Base-by-base conservation (phyloP, 2,888 invertebrate genomes). In the Aspidiotus rigidus region DNA sequence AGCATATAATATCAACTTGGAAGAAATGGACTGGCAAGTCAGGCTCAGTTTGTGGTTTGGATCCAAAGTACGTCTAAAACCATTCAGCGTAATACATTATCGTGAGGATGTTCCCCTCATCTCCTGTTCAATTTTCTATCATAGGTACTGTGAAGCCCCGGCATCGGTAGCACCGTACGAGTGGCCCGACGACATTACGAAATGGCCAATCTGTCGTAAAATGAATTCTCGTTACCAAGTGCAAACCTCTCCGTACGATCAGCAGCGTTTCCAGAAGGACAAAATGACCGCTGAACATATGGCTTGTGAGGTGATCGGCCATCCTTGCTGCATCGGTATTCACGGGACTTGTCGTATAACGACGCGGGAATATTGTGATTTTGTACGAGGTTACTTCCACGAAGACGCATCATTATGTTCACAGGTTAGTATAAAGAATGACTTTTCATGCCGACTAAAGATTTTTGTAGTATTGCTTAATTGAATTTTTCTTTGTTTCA, bases 181-280 rank as follows among this genome's bases (percentile, higher is more conserved):
- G 77, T 98, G 98, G 98, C 93, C 95, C 0, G 94, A 97, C 75
- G 96, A 98, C 78, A 95, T 98, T 75, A 96, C 97, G 39, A 91
- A 94, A 78, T 99, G 99, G 99, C 98, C 98, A 67, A 96, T 93
- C 74, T 93, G 93, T 75, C 84, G 93, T 49, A 93, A 93, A 79
- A 88, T 88, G 9, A 89, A 89, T 72, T 77, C 78, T 15, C 72
- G 74, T 17, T 75, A 76, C 13, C 73, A 74, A 28, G 73, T 73
- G 44, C 73, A 74, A 55, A 69, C 73, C 44, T 74, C 73, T 59
- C 62, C 73, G 17, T 61, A 72, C 49, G 72, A 72, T 40, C 70
- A 70, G 16, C 60, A 70, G n/a, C 54, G 69, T 1, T 62, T 39
- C 54, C 53, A 69, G 40, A 74, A 73, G 59, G 74, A 73, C 42